These are phyloP conservation scores for Agrypnia vestita DNA, from an alignment of 1,140 invertebrate species.

Conservation along the genomic window DNA sequence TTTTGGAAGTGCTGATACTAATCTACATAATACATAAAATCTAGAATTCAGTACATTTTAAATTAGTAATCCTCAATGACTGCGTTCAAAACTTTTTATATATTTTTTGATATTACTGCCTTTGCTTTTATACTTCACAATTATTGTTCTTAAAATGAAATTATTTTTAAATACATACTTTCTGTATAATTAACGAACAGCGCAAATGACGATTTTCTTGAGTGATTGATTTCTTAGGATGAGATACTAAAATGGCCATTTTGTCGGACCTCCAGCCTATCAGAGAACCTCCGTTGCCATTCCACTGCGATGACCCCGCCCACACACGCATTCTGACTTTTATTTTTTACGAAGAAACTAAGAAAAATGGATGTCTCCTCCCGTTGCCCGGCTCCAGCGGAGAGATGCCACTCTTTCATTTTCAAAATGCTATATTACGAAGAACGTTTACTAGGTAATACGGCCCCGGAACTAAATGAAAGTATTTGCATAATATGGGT, in stretches of 20 bases:
- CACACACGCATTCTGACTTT: conserved; percentile 8
- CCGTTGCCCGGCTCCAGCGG: background rate
- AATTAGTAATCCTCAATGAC: too few species aligned
- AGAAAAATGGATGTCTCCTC: conserved; percentile 44
- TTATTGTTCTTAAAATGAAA: too few species aligned
- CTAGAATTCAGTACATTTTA: too few species aligned
- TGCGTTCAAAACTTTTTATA: too few species aligned
- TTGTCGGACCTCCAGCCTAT: background rate
- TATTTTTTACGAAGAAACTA: conserved; percentile 29
- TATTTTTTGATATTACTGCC: too few species aligned
- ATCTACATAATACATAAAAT: too few species aligned
- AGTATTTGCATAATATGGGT: conserved; percentile 58
- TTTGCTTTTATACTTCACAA: too few species aligned
- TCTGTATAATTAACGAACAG: too few species aligned
- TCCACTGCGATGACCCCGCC: too few species aligned
- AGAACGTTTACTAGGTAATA: conserved; percentile 34
- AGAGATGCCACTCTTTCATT: conserved; percentile 36
- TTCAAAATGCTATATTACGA: conserved; percentile 37
- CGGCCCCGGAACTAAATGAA: conserved; percentile 53
- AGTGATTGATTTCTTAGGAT: background rate
- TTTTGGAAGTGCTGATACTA: too few species aligned
- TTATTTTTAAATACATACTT: too few species aligned
- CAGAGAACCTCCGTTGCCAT: background rate
- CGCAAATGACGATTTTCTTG: background rate
- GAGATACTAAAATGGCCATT: background rate